These are phyloP conservation scores for Hylia prasina DNA, from an alignment of 2,113 vertebrate genomes.

Conservation along the genomic window DNA sequence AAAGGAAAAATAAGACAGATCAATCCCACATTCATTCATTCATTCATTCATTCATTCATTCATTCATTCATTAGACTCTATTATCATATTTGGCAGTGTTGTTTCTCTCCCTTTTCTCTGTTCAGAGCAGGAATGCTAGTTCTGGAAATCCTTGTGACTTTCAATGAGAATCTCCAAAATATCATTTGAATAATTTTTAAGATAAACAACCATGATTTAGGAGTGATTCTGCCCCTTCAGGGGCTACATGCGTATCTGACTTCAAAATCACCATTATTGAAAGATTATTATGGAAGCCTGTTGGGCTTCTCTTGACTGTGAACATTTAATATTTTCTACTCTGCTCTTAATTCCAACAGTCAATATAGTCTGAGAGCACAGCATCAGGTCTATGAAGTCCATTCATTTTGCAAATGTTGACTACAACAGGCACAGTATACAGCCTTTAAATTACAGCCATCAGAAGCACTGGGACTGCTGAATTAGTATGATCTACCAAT, in stretches of 20 bases:
- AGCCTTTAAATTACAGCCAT: background rate
- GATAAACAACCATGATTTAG: background rate
- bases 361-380: background rate
- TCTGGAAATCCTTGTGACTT: background rate
- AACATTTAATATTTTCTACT: background rate
- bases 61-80: background rate
- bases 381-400: background rate
- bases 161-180: background rate
- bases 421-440: background rate
- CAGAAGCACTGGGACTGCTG: background rate
- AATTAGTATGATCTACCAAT: background rate
- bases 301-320: background rate
- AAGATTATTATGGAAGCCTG: background rate
- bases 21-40: background rate
- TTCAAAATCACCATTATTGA: background rate
- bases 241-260: background rate
- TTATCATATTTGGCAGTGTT: background rate
- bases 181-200: background rate
- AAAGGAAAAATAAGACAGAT: background rate
- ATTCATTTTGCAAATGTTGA: background rate
- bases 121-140: background rate
- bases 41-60: background rate
- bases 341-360: background rate
- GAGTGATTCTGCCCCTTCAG: background rate
- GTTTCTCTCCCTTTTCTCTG: background rate